phyloP scores from a whole-genome alignment of 2,888 invertebrate species.

The Synanthedon formicaeformis region DNA sequence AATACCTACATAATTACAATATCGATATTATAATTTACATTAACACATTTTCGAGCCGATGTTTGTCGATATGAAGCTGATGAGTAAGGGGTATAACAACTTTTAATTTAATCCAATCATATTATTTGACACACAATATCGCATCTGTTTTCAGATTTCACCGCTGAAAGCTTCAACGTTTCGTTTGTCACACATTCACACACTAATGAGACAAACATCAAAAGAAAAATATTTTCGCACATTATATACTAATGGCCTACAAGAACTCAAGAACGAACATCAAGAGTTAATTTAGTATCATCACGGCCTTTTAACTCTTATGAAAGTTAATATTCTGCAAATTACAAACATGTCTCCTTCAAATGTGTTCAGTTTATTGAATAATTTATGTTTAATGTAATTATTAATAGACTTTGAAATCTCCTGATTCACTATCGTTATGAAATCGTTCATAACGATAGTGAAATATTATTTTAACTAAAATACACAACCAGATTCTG shows the following conservation, averaged over 20 bases:
- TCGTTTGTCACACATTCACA: background rate
- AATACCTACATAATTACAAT: no score
- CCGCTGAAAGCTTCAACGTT: background rate
- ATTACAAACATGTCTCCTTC: no score
- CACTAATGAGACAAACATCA: constrained; percentile 11
- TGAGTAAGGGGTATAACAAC: no score
- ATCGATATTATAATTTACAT: no score
- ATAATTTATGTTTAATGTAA: background rate
- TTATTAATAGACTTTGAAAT: background rate
- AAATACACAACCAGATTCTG: no score
- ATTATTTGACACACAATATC: background rate
- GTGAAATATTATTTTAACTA: background rate
- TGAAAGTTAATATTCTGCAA: background rate
- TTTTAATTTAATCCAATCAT: background rate
- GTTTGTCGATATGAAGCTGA: no score
- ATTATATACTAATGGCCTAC: constrained; percentile 3
- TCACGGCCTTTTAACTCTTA: background rate
- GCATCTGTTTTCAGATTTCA: background rate
- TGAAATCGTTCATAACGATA: no score
- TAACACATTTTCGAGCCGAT: no score
- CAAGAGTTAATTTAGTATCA: background rate
- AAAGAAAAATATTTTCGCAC: constrained; percentile 4
- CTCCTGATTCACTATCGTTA: no score
- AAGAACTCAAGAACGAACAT: background rate
- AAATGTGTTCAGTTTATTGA: background rate